phyloP scores from a whole-genome alignment of 2,113 vertebrate genomes.

The Physeter macrocephalus region DNA sequence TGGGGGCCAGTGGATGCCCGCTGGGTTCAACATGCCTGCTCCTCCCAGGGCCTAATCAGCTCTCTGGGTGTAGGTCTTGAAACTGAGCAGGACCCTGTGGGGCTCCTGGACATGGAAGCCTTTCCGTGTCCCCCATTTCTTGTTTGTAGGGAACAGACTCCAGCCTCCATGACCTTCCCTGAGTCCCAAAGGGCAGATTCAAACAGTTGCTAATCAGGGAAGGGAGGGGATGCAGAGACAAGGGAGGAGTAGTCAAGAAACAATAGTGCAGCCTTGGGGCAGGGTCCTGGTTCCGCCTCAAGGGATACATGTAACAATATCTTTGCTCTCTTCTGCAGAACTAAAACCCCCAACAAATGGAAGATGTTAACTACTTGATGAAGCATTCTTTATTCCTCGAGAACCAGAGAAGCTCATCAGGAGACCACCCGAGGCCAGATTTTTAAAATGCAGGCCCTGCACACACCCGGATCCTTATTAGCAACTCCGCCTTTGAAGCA shows the following conservation, averaged over 20 bases:
- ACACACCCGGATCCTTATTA: not conserved
- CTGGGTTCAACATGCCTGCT: no score
- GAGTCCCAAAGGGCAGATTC: no score
- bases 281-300: no score
- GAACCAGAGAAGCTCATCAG: not conserved
- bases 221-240: no score
- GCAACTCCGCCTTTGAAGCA: not conserved
- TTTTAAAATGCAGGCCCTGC: not conserved
- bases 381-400: no score
- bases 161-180: not conserved
- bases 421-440: not conserved
- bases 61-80: not conserved
- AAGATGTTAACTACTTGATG: no score
- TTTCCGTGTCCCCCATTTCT: not conserved
- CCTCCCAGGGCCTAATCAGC: rapidly evolving
- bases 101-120: not conserved
- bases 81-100: not conserved
- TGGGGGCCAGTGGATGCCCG: not conserved
- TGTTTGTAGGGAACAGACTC: not conserved
- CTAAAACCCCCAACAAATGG: no score
- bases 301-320: no score
- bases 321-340: no score
- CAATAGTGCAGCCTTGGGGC: no score
- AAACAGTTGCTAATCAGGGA: no score
- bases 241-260: no score